Evolutionary conservation across 2,797 vertebrate species (phyloP), one percentile per base, ranked within the genome.

Genomic region (Buphagus erythrorhynchus): DNA sequence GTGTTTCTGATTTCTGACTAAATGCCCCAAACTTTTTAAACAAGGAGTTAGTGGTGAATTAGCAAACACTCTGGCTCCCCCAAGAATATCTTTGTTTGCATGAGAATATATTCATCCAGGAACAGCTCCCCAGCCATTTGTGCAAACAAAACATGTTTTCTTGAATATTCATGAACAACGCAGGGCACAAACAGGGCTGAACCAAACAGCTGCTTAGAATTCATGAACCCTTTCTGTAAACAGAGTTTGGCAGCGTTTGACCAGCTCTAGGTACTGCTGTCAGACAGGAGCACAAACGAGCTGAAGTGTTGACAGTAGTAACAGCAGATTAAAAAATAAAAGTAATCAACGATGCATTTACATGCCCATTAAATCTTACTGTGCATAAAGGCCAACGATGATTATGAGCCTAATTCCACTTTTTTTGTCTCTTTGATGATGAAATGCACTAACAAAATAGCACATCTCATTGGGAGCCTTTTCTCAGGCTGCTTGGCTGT

Each of bases 161-260:
- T 69, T 96, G 95, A 95, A 97, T 96, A 96, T 96, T 97, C 91
- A 97, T 96, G 82, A 95, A 52, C 75, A 86, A 63, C 69, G 24
- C 78, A 76, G 88, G 88, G 61, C 90, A 87, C 90, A 80, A 91
- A 81, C 62, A 18, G 1, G 61, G 85, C 21, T 87, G 89, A 97
- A 88, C 88, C 83, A 59, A 95, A 51, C 95, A 96, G 91, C 83
- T 95, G 94, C 93, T 92, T 62, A 19, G 88, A 93, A 96, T 94
- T 94, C 77, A 55, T 24, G 16, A 66, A 22, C 26, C 16, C 5
- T 0, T 20, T 91, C 61, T 54, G 80, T 82, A 90, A 95, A 94
- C 85, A 93, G 46, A 12, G 2, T 62, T 91, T 93, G 79, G 73
- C 79, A 79, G 74, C 21, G 12, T 83, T 83, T 90, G 91, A 83